Percentiles rank a stretch among this genome's conserved stretches.
phyloP scores from a whole-genome alignment of 2,888 invertebrate genomes.

The Scaptomyza reducta region DNA sequence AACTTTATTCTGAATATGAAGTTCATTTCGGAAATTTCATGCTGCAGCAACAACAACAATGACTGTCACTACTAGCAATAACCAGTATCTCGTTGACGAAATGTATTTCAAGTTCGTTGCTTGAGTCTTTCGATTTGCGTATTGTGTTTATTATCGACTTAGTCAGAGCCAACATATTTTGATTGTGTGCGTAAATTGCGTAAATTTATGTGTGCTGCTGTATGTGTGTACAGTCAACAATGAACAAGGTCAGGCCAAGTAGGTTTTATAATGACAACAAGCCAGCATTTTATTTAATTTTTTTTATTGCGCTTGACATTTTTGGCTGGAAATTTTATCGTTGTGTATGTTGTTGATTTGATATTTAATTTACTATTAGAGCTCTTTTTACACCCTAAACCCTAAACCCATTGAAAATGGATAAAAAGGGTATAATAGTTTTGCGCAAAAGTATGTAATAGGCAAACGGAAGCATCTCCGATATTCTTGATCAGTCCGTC shows the following conservation, averaged over 20 bases:
- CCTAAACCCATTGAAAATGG: too few species aligned
- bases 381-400: too few species aligned
- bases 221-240: slow-evolving; percentile 67
- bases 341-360: slow-evolving; percentile 50
- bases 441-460: too few species aligned
- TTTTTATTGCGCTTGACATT: slow-evolving; percentile 64
- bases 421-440: too few species aligned
- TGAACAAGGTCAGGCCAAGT: slow-evolving; percentile 75
- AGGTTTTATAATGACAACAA: slow-evolving; percentile 73
- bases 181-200: slow-evolving; percentile 57
- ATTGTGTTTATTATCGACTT: slow-evolving; percentile 52
- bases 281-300: slow-evolving; percentile 43
- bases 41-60: slow-evolving; percentile 46
- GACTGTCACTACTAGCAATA: slow-evolving; percentile 25
- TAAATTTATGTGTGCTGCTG: slow-evolving; percentile 56
- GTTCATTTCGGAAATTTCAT: slow-evolving; percentile 33
- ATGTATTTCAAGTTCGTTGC: slow-evolving; percentile 77
- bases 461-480: too few species aligned
- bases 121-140: slow-evolving; percentile 74
- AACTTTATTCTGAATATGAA: slow-evolving; percentile 60
- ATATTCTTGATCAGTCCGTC: too few species aligned
- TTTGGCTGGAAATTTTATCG: slow-evolving; percentile 52
- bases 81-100: slow-evolving; percentile 58
- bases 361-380: slow-evolving; percentile 71
- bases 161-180: slow-evolving; percentile 60